Evolutionary conservation across 2,888 invertebrate species (phyloP).

Genomic region (Parnassius orleans): DNA sequence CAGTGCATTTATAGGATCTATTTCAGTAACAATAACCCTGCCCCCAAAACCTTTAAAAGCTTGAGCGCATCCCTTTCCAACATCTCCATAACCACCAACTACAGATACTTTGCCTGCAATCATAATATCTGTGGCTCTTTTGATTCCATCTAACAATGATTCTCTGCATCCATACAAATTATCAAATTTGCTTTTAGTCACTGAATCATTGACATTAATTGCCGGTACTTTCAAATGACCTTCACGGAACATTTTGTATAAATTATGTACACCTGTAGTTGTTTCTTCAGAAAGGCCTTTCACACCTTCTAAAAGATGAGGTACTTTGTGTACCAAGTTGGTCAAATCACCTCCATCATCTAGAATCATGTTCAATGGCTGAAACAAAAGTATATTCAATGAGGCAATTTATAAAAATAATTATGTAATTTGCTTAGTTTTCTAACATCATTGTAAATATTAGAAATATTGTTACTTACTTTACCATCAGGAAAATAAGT

Average conservation of each 20-base stretch:
- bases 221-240: slow-evolving; percentile 95
- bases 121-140: slow-evolving; percentile 99
- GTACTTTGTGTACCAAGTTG: slow-evolving; percentile 96
- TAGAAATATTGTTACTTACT: slow-evolving; percentile 42
- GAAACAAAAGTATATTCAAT: slow-evolving; percentile 38
- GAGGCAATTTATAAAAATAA: no score
- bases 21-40: slow-evolving; percentile 97
- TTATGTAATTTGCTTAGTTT: background rate
- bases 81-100: slow-evolving; percentile 99
- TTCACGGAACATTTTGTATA: slow-evolving; percentile 96
- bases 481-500: slow-evolving; percentile 89
- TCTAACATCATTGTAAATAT: slow-evolving; percentile 2
- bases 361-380: slow-evolving; percentile 98
- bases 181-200: slow-evolving; percentile 99
- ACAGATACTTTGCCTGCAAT: slow-evolving; percentile 98
- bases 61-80: slow-evolving; percentile 98
- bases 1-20: slow-evolving; percentile 99
- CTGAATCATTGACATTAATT: slow-evolving; percentile 99
- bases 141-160: slow-evolving; percentile 98
- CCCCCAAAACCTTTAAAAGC: slow-evolving; percentile 98
- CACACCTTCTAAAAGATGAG: slow-evolving; percentile 89
- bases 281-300: slow-evolving; percentile 98
- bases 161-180: slow-evolving; percentile 99
- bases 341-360: slow-evolving; percentile 99
- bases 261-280: slow-evolving; percentile 99